Evolutionary conservation across 1,140 invertebrate species (phyloP).

Genomic region (Formica exsecta): DNA sequence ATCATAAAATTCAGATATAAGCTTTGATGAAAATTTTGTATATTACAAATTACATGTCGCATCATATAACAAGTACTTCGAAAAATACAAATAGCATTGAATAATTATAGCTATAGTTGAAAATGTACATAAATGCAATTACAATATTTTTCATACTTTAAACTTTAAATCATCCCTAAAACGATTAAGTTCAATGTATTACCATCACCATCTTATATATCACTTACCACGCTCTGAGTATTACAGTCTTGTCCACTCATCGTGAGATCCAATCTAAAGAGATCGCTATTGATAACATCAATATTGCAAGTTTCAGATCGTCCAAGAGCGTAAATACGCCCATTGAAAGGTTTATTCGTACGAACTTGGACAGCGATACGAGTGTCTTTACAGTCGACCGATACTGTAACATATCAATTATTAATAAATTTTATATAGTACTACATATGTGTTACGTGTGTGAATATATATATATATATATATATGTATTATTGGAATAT

Average conservation of each 20-base stretch:
- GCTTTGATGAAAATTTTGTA: too few relatives aligned
- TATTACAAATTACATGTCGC: too few relatives aligned
- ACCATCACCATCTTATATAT: neutral
- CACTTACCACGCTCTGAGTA: conserved; percentile 95
- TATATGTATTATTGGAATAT: neutral
- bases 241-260: conserved; percentile 98
- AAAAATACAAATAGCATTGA: neutral
- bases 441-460: too few relatives aligned
- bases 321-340: conserved; percentile 96
- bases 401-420: conserved; percentile 89
- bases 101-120: neutral
- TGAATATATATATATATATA: neutral
- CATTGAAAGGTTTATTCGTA: conserved; percentile 97
- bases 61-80: neutral
- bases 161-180: neutral
- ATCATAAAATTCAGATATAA: too few relatives aligned
- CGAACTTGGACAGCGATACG: conserved; percentile 96
- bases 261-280: conserved; percentile 96
- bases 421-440: neutral
- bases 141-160: neutral
- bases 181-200: neutral
- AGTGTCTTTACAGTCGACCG: conserved; percentile 97
- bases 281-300: conserved; percentile 96
- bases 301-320: conserved; percentile 98
- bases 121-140: neutral